phyloP scores from a whole-genome alignment of 2,797 vertebrate species.

The Rhyacichthys aspro region DNA sequence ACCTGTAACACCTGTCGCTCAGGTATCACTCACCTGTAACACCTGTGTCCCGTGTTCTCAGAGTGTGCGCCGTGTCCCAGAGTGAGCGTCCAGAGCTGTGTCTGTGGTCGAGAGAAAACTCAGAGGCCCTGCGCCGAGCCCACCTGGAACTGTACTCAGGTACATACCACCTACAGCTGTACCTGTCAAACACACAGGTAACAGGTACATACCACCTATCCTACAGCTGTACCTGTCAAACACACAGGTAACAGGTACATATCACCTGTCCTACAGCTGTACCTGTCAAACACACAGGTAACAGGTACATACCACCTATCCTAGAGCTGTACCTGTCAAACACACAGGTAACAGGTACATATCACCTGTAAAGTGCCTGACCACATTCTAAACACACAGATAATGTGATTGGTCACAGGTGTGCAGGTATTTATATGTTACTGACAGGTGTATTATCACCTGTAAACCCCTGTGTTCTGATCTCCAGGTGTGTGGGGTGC shows the following conservation, averaged over 20 bases:
- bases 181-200: too few species aligned
- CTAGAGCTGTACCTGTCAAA: too few species aligned
- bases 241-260: too few species aligned
- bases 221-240: too few species aligned
- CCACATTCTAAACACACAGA: background rate
- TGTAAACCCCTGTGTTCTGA: too few species aligned
- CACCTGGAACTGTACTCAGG: conserved; percentile 88
- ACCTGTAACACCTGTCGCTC: background rate
- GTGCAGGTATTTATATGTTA: background rate
- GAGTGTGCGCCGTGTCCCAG: conserved; percentile 87
- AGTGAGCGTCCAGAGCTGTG: conserved; percentile 88
- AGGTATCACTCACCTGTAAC: background rate
- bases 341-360: too few species aligned
- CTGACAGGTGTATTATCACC: background rate
- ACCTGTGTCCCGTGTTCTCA: conserved; percentile 17
- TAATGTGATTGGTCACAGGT: background rate
- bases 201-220: too few species aligned
- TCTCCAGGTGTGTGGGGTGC: conserved; percentile 82
- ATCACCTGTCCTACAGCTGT: too few species aligned
- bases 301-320: too few species aligned
- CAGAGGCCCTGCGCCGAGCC: conserved; percentile 90
- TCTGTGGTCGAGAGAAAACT: conserved; percentile 83
- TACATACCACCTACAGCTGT: conserved; percentile 35
- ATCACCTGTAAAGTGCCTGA: too few species aligned
- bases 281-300: too few species aligned